Percentiles rank a stretch among this genome's conserved stretches.
Conservation (phyloP, 2,113 vertebrate species). For the Geothlypis trichas region DNA sequence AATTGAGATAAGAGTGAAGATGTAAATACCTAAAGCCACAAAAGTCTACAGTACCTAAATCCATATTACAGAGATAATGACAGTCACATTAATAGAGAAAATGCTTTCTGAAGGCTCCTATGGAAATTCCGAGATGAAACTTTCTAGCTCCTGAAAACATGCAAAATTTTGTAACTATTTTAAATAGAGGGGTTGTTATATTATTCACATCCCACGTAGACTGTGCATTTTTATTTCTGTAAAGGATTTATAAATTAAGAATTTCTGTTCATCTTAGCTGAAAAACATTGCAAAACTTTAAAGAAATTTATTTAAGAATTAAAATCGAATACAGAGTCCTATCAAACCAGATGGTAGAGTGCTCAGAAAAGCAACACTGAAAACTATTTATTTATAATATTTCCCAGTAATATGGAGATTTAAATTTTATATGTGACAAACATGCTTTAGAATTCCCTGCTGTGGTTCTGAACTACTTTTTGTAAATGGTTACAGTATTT, state of each 20-base stretch:
- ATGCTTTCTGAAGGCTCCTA: background rate
- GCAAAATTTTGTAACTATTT: background rate
- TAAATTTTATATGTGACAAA: background rate
- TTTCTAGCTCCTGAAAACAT: background rate
- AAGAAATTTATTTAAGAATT: background rate
- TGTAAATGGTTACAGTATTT: background rate
- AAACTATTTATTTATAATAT: background rate
- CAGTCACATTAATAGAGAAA: background rate
- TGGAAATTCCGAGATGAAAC: background rate
- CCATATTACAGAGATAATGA: background rate
- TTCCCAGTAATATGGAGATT: background rate
- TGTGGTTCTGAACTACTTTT: background rate
- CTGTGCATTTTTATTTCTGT: background rate
- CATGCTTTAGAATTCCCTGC: background rate
- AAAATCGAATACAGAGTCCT: background rate
- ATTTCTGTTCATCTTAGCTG: background rate
- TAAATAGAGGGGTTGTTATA: background rate
- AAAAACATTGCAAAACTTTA: background rate
- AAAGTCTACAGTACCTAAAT: background rate
- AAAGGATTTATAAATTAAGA: background rate
- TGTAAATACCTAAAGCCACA: background rate
- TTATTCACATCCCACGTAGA: background rate
- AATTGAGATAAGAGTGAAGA: background rate
- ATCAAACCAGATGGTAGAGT: background rate
- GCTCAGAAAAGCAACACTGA: background rate